These are phyloP conservation scores for Liolophura sinensis DNA, from an alignment of 1,140 invertebrate genomes.

Conservation along the genomic window DNA sequence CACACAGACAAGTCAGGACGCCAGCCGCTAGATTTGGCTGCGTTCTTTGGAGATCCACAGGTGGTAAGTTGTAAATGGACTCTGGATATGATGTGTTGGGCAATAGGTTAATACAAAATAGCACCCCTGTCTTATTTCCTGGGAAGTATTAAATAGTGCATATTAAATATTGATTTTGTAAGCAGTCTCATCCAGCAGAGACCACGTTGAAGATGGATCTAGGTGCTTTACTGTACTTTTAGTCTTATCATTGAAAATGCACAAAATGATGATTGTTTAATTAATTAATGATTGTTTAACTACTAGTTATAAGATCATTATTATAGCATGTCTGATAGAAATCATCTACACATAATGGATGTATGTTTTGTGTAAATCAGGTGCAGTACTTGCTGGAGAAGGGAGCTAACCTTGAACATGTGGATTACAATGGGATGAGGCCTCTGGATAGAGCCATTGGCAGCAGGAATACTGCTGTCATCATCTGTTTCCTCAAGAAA, in stretches of 20 bases:
- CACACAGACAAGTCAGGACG: constrained; percentile 81
- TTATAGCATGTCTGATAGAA: background rate
- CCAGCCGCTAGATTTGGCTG: constrained; percentile 87
- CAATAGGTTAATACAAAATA: background rate
- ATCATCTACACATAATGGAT: background rate
- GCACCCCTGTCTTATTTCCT: background rate
- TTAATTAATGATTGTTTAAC: background rate
- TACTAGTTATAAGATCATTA: background rate
- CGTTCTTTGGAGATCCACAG: constrained; percentile 75
- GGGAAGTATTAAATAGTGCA: background rate
- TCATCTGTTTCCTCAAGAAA: constrained; percentile 91
- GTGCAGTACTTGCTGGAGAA: constrained; percentile 79
- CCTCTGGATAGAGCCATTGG: constrained; percentile 92
- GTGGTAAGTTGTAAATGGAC: constrained; percentile 50
- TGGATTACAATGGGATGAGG: constrained; percentile 91
- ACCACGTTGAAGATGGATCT: too few relatives aligned
- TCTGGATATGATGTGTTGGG: background rate
- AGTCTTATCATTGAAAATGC: too few relatives aligned
- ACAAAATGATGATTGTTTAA: background rate
- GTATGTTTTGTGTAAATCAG: constrained; percentile 18
- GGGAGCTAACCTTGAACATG: constrained; percentile 87
- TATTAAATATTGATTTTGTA: background rate
- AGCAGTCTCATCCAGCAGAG: background rate
- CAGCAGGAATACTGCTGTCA: constrained; percentile 82
- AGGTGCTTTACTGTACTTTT: too few relatives aligned